These are phyloP conservation scores for Pimpla rufipes DNA, from an alignment of 2,888 invertebrate genomes.

Conservation along the genomic window DNA sequence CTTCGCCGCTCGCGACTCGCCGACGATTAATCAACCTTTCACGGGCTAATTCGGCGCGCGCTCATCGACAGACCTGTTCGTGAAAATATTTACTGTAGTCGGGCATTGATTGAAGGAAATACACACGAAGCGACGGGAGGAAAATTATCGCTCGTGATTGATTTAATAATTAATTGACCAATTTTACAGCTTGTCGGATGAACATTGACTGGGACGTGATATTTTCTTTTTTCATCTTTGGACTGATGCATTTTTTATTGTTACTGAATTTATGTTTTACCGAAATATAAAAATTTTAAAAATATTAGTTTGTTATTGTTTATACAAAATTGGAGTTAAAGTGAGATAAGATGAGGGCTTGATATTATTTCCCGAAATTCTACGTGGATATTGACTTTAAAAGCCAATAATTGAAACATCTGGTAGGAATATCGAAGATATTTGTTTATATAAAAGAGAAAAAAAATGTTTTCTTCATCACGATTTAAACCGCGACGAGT, in stretches of 20 bases:
- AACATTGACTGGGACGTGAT: not conserved
- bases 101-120: not conserved
- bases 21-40: not conserved
- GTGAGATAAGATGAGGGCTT: no score
- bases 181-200: not conserved
- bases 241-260: not conserved
- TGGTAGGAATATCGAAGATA: no score
- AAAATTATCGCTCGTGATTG: not conserved
- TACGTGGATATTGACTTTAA: no score
- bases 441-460: no score
- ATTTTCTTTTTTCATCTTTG: not conserved
- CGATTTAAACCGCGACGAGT: no score
- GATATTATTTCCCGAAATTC: no score
- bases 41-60: slow-evolving; percentile 4
- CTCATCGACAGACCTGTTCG: slow-evolving; percentile 1
- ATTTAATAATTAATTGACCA: no score
- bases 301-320: not conserved
- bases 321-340: no score
- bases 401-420: no score
- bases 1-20: not conserved
- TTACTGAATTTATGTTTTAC: not conserved
- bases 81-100: slow-evolving; percentile 12
- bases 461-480: no score
- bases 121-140: not conserved
- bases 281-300: not conserved